A percentile compares a stretch with the other conserved stretches of the same genome.
These are phyloP conservation scores for Tortrix viridana DNA, from an alignment of 2,888 invertebrate genomes.

Conservation along the genomic window DNA sequence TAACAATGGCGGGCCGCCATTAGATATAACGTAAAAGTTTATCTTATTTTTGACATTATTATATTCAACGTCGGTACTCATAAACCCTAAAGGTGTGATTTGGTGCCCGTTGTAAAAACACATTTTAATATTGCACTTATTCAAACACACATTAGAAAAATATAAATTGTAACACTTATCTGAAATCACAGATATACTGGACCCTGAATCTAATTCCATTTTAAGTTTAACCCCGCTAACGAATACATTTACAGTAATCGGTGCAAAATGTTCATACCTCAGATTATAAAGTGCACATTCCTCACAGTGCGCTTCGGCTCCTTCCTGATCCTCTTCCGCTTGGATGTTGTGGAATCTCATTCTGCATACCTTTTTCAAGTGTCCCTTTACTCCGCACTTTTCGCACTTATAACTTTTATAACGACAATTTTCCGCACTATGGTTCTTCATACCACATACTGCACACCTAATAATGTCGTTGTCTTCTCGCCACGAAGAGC, in stretches of 20 bases:
- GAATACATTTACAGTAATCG: slow-evolving; percentile 31
- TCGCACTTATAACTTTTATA: slow-evolving; percentile 40
- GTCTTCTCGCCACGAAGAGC: neutral
- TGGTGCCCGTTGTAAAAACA: slow-evolving; percentile 46
- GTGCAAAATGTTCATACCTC: slow-evolving; percentile 39
- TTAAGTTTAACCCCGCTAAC: slow-evolving; percentile 13
- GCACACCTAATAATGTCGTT: slow-evolving; percentile 15
- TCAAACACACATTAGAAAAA: slow-evolving; percentile 28
- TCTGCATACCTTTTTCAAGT: slow-evolving; percentile 43
- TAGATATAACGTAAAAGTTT: slow-evolving; percentile 25
- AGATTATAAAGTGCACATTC: slow-evolving; percentile 41
- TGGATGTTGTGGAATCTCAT: slow-evolving; percentile 24
- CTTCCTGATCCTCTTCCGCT: slow-evolving; percentile 1
- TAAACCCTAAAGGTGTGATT: slow-evolving; percentile 42
- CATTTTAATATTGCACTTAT: slow-evolving; percentile 38
- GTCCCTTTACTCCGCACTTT: slow-evolving; percentile 43
- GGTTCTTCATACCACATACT: slow-evolving; percentile 40
- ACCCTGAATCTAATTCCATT: slow-evolving; percentile 43
- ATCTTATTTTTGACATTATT: slow-evolving; percentile 30
- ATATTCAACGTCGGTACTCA: slow-evolving; percentile 22
- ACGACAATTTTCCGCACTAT: slow-evolving; percentile 37
- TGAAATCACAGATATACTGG: slow-evolving; percentile 40
- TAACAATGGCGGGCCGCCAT: neutral
- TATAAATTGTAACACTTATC: slow-evolving; percentile 31
- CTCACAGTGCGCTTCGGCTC: slow-evolving; percentile 24